Conservation (phyloP, 2,113 vertebrate genomes). For the Salvelinus namaycush region DNA sequence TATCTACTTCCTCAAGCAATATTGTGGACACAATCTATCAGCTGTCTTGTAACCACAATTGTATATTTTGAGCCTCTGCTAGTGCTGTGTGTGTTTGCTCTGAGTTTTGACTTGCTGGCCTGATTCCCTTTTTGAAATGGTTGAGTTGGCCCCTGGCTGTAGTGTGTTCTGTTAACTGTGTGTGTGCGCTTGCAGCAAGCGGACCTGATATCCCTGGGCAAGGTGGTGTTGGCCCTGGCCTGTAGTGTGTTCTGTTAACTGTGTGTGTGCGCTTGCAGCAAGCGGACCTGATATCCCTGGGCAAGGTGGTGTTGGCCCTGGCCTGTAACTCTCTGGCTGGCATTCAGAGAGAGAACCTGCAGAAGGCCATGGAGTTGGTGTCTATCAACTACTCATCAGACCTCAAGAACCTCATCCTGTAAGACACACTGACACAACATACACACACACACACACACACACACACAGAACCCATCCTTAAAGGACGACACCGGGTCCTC, state of each 20-base stretch:
- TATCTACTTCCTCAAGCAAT: no score
- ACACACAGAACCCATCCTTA: no score
- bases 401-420: constrained; percentile 99
- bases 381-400: constrained; percentile 99
- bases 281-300: constrained; percentile 97
- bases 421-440: constrained; percentile 59
- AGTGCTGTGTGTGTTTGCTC: no score
- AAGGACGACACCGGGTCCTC: no score
- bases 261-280: constrained; percentile 74
- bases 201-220: constrained; percentile 97
- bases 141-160: background rate
- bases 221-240: constrained; percentile 97
- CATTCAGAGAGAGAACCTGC: constrained; percentile 98
- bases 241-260: no score
- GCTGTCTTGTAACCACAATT: no score
- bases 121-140: no score
- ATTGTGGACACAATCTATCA: no score
- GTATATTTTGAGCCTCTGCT: no score
- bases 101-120: no score
- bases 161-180: background rate
- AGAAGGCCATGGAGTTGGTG: constrained; percentile 99
- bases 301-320: constrained; percentile 97
- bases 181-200: constrained; percentile 83
- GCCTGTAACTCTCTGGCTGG: constrained; percentile 98
- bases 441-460: no score